Conservation (phyloP, 2,888 invertebrate genomes). For the Andrena minutula region DNA sequence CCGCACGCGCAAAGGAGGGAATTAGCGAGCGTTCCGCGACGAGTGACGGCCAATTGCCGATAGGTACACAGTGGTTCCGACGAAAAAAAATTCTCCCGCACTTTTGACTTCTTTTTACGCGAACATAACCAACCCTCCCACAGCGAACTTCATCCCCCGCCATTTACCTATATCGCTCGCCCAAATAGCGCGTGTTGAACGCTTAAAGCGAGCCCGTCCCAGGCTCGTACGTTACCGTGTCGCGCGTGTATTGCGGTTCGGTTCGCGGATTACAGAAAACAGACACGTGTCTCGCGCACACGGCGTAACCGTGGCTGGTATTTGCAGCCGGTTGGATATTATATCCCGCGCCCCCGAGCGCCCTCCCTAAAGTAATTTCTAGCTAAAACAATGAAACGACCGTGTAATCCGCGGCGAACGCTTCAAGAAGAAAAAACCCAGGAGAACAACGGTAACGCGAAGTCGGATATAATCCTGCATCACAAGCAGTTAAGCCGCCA, state of each 20-base stretch:
- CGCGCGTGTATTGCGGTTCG: slow-evolving; percentile 39
- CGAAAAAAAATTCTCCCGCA: no score
- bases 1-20: slow-evolving; percentile 19
- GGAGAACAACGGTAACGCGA: slow-evolving; percentile 18
- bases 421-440: slow-evolving; percentile 12
- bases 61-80: not conserved
- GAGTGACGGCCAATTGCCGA: slow-evolving; percentile 15
- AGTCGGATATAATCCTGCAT: slow-evolving; percentile 39
- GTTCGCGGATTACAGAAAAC: slow-evolving; percentile 50
- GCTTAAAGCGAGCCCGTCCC: not conserved
- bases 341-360: not conserved
- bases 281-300: slow-evolving; percentile 52
- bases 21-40: slow-evolving; percentile 12
- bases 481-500: slow-evolving; percentile 30
- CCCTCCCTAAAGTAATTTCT: slow-evolving; percentile 30
- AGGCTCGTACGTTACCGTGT: not conserved
- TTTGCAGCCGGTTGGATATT: slow-evolving; percentile 23
- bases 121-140: no score
- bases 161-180: not conserved
- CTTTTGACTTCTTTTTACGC: no score
- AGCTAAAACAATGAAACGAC: slow-evolving; percentile 44
- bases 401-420: slow-evolving; percentile 44
- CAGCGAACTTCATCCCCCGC: no score
- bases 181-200: not conserved
- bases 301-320: slow-evolving; percentile 2